Evolutionary conservation across 2,797 vertebrate species (phyloP), one percentile per base, ranked within the genome.

Genomic region (Micropoecilia bifurca): DNA sequence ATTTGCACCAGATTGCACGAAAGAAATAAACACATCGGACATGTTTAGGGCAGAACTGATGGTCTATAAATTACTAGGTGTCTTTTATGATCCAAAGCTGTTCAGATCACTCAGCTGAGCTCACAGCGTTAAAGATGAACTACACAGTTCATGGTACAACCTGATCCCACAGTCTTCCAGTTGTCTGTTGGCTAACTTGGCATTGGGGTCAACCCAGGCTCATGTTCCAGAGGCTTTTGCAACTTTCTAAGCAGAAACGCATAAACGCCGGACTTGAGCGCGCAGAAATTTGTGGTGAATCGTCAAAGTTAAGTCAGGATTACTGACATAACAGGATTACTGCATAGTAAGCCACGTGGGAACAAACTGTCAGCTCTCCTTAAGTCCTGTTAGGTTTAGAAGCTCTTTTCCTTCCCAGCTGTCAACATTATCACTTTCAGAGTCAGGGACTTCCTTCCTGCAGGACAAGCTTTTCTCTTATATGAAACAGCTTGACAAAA

Each of bases 301-400:
- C 33, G 20, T 69, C 22, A 43, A 43, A 69, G 20, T 25, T 68
- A 9, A 68, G 39, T 69, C 36, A 43, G 66, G 66, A 69, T 69
- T 69, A 69, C 39, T 41, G 66, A 69, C 39, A 41, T 69, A 41
- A 69, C 36, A 43, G 39, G 66, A 69, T 69, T 69, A 69, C 39
- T 69, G 36, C 9, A 6, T 41, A 43, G 39, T 43, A 25, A 69
- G 39, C 28, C 59, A 63, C 30, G 59, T 33, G 59, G 30, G 59
- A 63, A 63, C 39, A 69, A 69, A 69, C 20, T 25, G 66, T 25
- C 66, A 69, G 61, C 61, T 66, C 61, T 39, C 61, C 22, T 22
- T 66, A 66, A 50, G 61, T 39, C 33, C 30, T 14, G 57, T 59
- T 59, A 39, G 18, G 36, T 39, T 22, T 43, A 69, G 66, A 69